Percentiles rank a stretch among this genome's conserved stretches.
Conservation (phyloP, 2,797 vertebrate species). For the Halcyon badia region DNA sequence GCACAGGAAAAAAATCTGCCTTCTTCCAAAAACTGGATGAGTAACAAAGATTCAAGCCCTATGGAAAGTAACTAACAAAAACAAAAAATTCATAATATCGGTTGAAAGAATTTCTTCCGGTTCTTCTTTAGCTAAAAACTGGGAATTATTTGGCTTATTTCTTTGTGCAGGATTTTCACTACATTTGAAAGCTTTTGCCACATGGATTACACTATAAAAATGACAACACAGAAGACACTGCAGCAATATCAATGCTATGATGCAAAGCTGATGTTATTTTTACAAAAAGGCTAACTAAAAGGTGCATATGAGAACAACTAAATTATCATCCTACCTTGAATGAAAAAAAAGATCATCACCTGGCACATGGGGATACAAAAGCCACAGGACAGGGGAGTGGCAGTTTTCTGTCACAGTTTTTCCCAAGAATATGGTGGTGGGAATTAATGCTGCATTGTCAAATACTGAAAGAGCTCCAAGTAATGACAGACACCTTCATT, state of each 20-base stretch:
- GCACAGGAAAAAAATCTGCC: neutral
- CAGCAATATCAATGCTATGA: neutral
- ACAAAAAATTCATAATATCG: neutral
- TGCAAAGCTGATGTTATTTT: neutral
- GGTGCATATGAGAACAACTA: neutral
- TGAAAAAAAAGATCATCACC: neutral
- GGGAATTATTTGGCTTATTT: neutral
- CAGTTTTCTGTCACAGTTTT: neutral
- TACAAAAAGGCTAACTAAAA: neutral
- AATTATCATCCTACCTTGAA: neutral
- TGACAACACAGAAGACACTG: neutral
- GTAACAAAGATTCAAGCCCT: neutral
- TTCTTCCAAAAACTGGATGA: neutral
- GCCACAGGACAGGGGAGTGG: neutral
- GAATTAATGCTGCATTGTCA: neutral
- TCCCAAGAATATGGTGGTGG: neutral
- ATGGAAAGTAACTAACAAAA: neutral
- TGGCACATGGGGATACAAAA: accelerated
- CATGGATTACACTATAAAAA: neutral
- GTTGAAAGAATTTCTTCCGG: neutral
- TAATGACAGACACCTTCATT: neutral
- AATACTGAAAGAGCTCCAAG: neutral
- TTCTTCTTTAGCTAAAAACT: neutral
- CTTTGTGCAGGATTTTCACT: neutral
- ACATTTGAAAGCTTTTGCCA: neutral